Evolutionary conservation across 1,140 invertebrate genomes (phyloP).

Genomic region (Diabrotica undecimpunctata): DNA sequence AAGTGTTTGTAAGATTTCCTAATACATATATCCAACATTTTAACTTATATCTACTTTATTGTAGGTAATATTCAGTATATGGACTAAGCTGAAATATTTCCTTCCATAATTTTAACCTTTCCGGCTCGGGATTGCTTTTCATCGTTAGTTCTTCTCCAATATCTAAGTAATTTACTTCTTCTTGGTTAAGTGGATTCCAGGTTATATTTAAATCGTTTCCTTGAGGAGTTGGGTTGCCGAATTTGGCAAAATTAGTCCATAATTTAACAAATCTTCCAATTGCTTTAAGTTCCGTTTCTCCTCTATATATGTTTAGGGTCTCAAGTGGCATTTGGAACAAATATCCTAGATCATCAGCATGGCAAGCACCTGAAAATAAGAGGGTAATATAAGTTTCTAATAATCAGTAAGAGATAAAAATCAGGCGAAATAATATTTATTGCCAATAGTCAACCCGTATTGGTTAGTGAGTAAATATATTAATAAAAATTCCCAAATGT

Average conservation of each 20-base stretch:
- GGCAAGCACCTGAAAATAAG: conserved; percentile 14
- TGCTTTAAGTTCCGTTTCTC: conserved; percentile 20
- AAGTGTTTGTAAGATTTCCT: too few relatives aligned
- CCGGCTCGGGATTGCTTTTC: conserved; percentile 22
- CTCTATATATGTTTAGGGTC: neutral
- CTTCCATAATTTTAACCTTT: conserved; percentile 25
- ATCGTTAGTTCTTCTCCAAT: conserved; percentile 17
- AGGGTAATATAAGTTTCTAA: too few relatives aligned
- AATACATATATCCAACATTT: too few relatives aligned
- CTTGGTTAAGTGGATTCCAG: conserved; percentile 29
- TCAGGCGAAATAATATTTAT: too few relatives aligned
- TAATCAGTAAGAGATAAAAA: too few relatives aligned
- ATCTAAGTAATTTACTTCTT: conserved; percentile 26
- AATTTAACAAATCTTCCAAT: conserved; percentile 46
- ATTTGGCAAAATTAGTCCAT: conserved; percentile 52
- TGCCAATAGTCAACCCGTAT: too few relatives aligned
- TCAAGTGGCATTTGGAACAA: neutral
- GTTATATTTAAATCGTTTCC: conserved; percentile 24
- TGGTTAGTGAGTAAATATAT: too few relatives aligned
- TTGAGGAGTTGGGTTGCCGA: conserved; percentile 45
- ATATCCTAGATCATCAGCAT: conserved; percentile 16
- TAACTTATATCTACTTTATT: too few relatives aligned
- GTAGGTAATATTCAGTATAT: too few relatives aligned
- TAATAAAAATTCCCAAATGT: too few relatives aligned
- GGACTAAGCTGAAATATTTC: conserved; percentile 16